Evolutionary conservation across 2,888 invertebrate genomes (phyloP).

Genomic region (Trichopoda pennipes): DNA sequence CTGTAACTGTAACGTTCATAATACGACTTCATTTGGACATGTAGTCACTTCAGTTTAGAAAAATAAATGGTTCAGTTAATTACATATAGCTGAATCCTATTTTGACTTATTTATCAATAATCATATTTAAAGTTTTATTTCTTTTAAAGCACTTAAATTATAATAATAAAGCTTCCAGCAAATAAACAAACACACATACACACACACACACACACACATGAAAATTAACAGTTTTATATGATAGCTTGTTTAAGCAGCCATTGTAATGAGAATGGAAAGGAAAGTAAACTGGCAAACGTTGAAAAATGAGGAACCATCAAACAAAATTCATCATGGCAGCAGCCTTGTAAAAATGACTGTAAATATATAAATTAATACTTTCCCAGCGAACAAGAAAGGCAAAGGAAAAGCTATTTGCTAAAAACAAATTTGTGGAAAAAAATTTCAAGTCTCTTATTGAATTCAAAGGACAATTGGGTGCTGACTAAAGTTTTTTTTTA

Average conservation of each 20-base stretch:
- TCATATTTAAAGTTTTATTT: background rate
- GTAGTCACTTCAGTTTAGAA: no score
- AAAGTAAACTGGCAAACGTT: conserved; percentile 67
- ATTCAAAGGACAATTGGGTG: no score
- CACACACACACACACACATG: background rate
- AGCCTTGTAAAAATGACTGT: conserved; percentile 60
- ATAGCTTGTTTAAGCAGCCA: conserved; percentile 21
- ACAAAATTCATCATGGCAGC: conserved; percentile 68
- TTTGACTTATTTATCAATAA: background rate
- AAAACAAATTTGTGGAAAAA: no score
- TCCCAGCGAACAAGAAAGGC: conserved; percentile 15
- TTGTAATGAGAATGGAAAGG: conserved; percentile 54
- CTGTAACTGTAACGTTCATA: no score
- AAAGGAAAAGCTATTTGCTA: no score
- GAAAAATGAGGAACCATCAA: conserved; percentile 70
- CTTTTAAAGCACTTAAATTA: conserved; percentile 11
- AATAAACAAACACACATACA: background rate
- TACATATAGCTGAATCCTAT: no score
- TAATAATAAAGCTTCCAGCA: conserved; percentile 1
- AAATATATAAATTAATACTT: conserved; percentile 38
- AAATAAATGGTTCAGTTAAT: no score
- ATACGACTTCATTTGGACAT: no score
- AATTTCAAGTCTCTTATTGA: no score
- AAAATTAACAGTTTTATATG: background rate
- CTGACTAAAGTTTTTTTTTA: no score